Evolutionary conservation across 2,113 vertebrate species (phyloP), one percentile per base, ranked within the genome.

Genomic region (Misgurnus mizolepis): DNA sequence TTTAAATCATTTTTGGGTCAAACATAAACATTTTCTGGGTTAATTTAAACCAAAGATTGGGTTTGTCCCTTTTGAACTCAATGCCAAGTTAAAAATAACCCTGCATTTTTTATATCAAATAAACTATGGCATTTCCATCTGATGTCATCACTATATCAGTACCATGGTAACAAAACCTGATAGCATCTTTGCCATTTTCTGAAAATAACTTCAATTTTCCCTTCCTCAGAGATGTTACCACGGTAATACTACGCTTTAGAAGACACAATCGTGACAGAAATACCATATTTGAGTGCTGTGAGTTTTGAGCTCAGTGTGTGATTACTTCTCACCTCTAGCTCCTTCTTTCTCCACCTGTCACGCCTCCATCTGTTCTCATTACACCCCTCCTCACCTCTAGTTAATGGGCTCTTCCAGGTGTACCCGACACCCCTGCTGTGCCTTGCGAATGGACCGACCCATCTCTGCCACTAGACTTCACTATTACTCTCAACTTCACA

Each of bases 311-410:
- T 86, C 78, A 76, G 78, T 27, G 88, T 89, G 88, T 89, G 89
- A 92, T 91, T 91, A 90, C 89, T 91, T 90, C 88, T 91, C 90
- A 89, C 91, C 89, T 86, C 85, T 85, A 88, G 83, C 87, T 87
- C 86, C 88, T 90, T 91, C 90, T 89, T 88, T 89, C 88, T 88
- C 84, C 87, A 85, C n/a, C 55, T 58, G 55, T 58, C 55, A 58
- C 17, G 17, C 49, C 78, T 90, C 84, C 86, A 87, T 86, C 87
- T 88, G 77, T 74, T 85, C 82, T 86, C 83, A 89, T 86, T 88
- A 86, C 83, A 78, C 86, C 87, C 76, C 81, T 89, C 83, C 85
- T 77, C 86, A 69, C 78, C 82, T 84, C 86, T 78, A 82, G 58
- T 56, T 84, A 82, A 83, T 69, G 55, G 66, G 22, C 75, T 70